phyloP scores from a whole-genome alignment of 2,797 vertebrate genomes.

The Pristis pectinata region DNA sequence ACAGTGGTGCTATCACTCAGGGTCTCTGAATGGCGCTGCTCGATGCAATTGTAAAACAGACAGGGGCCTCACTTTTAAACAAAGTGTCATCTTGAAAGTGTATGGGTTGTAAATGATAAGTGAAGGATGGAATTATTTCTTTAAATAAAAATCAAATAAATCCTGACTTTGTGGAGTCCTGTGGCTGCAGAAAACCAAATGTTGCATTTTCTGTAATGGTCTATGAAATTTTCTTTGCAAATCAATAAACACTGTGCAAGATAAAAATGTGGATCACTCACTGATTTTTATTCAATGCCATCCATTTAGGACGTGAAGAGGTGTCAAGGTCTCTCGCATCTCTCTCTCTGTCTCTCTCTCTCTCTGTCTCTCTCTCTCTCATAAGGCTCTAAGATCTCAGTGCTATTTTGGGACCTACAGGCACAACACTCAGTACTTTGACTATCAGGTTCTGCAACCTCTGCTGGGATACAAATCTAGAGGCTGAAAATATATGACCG shows the following conservation, averaged over 20 bases:
- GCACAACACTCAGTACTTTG: background rate
- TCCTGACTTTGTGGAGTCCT: background rate
- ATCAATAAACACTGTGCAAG: background rate
- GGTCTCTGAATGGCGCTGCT: constrained; percentile 8
- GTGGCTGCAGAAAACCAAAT: background rate
- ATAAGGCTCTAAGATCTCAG: too few species aligned
- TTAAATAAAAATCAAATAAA: background rate
- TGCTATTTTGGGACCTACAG: background rate
- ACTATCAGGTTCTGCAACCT: background rate
- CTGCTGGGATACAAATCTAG: background rate
- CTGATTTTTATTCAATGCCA: too few species aligned
- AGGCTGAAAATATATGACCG: background rate
- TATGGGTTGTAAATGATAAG: background rate
- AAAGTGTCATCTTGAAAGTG: background rate
- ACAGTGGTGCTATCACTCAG: constrained; percentile 20
- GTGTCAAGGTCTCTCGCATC: too few species aligned
- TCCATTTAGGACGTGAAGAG: too few species aligned
- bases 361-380: too few species aligned
- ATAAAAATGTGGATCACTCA: too few species aligned
- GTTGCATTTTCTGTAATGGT: background rate
- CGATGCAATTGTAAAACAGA: background rate
- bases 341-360: too few species aligned
- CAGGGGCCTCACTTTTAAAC: background rate
- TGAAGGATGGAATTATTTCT: too few species aligned
- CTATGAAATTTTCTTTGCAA: background rate